Percentiles rank a stretch among this genome's conserved stretches.
These are phyloP conservation scores for Fregata magnificens DNA, from an alignment of 2,113 vertebrate species.

Conservation along the genomic window DNA sequence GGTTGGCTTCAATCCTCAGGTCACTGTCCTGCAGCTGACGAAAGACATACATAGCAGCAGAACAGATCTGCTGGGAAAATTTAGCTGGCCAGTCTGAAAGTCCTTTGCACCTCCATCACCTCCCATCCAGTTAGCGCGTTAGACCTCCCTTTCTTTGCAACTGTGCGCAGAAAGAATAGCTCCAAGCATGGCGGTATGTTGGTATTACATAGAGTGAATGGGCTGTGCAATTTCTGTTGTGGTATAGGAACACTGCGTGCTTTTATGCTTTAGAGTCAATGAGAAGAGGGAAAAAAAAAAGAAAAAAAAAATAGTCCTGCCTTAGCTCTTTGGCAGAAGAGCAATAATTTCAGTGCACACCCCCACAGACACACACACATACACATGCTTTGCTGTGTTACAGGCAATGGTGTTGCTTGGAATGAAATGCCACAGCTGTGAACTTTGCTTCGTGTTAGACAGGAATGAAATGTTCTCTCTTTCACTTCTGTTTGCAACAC, in stretches of 20 bases:
- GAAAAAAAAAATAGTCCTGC: neutral
- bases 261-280: neutral
- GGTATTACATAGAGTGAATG: neutral
- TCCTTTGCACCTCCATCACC: neutral
- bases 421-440: slow-evolving; percentile 13
- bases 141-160: neutral
- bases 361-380: no score
- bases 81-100: neutral
- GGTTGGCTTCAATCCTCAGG: neutral
- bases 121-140: accelerated
- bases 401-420: neutral
- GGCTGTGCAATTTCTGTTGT: neutral
- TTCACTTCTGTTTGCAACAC: neutral
- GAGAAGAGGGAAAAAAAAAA: neutral
- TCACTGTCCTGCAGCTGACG: neutral
- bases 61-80: neutral
- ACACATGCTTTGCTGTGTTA: neutral
- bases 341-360: neutral
- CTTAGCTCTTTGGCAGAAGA: neutral
- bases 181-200: neutral
- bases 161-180: neutral
- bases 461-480: slow-evolving; percentile 11
- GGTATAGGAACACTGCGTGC: neutral
- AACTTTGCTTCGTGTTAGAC: neutral
- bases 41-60: neutral